Conservation (phyloP, 2,888 invertebrate genomes). For the Eupithecia abbreviata region DNA sequence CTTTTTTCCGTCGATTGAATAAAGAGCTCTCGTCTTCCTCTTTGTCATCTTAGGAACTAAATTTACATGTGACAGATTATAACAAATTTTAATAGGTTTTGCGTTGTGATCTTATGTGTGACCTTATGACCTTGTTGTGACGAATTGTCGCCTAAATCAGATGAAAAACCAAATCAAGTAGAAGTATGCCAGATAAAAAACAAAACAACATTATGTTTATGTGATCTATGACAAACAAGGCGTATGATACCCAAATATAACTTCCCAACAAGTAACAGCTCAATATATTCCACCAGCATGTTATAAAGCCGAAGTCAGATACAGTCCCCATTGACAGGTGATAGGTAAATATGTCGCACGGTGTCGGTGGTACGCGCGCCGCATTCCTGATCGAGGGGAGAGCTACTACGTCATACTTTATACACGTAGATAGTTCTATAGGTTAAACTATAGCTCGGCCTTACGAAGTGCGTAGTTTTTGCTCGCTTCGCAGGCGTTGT, state of each 20-base stretch:
- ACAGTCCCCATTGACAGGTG: constrained; percentile 46
- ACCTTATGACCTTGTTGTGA: too few species aligned
- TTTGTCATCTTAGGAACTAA: too few species aligned
- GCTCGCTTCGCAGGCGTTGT: too few species aligned
- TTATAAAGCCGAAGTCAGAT: constrained; percentile 29
- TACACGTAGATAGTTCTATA: background rate
- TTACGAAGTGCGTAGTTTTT: background rate
- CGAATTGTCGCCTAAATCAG: too few species aligned
- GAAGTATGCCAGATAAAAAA: background rate
- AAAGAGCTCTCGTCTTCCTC: too few species aligned
- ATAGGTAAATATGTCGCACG: constrained; percentile 52
- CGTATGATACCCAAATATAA: background rate
- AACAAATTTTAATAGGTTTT: too few species aligned
- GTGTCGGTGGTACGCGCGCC: constrained; percentile 23
- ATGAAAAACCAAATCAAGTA: too few species aligned
- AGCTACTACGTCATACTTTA: background rate
- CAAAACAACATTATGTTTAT: background rate
- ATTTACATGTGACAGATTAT: too few species aligned
- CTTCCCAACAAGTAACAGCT: constrained; percentile 14
- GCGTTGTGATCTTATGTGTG: too few species aligned
- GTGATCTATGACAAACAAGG: background rate
- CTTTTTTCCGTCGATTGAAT: too few species aligned
- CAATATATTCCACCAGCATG: constrained; percentile 31
- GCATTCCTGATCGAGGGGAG: constrained; percentile 29
- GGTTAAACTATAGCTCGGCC: background rate